A percentile compares a stretch with the other conserved stretches of the same genome.
Evolutionary conservation across 2,888 invertebrate species (phyloP).

Genomic region (Autographa gamma): DNA sequence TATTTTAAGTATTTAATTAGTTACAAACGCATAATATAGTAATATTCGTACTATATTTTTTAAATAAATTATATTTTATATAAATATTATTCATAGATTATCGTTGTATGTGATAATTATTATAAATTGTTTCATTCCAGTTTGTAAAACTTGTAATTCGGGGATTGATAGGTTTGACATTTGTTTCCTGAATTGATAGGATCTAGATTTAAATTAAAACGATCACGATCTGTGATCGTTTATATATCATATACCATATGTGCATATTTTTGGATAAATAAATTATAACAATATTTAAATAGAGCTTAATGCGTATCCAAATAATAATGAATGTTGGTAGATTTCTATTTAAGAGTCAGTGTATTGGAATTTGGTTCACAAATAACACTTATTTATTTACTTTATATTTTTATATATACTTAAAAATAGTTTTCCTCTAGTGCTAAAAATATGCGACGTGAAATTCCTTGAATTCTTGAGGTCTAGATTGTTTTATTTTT

Average conservation of each 20-base stretch:
- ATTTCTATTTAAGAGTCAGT: not conserved
- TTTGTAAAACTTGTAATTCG: not conserved
- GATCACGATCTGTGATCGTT: too few species aligned
- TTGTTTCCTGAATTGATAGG: slow-evolving; percentile 8
- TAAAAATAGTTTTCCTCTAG: not conserved
- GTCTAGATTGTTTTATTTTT: not conserved
- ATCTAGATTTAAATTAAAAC: not conserved
- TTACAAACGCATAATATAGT: slow-evolving; percentile 52
- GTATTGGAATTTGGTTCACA: not conserved
- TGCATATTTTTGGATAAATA: not conserved
- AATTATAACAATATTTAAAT: not conserved
- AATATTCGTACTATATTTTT: slow-evolving; percentile 41
- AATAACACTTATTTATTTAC: not conserved
- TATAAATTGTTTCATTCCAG: slow-evolving; percentile 12
- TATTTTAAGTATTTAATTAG: slow-evolving; percentile 65
- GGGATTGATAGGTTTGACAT: not conserved
- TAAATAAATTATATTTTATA: slow-evolving; percentile 50
- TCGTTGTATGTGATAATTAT: slow-evolving; percentile 32
- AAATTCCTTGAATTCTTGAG: not conserved
- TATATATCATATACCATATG: not conserved
- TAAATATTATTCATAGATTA: slow-evolving; percentile 50
- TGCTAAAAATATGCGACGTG: not conserved
- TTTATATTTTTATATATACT: too few species aligned
- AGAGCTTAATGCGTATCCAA: not conserved
- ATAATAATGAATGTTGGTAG: too few species aligned